Percentiles rank a stretch among this genome's conserved stretches.
Evolutionary conservation across 2,113 vertebrate genomes (phyloP).

Genomic region (Gobius niger): DNA sequence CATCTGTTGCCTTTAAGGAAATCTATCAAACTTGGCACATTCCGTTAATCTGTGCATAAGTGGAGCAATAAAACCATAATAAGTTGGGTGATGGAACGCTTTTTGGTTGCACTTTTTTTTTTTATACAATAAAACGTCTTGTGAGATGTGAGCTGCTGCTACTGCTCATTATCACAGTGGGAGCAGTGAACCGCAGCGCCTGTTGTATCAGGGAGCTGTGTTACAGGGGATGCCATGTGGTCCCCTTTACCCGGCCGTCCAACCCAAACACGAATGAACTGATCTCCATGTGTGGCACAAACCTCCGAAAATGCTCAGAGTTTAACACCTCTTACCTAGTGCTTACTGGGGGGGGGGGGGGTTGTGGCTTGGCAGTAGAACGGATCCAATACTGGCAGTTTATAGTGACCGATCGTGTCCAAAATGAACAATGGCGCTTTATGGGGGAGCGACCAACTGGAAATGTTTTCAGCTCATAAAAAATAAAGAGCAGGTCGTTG

Average conservation of each 20-base stretch:
- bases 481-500: conserved; percentile 20
- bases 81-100: neutral
- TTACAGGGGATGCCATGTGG: conserved; percentile 48
- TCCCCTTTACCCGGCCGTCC: conserved; percentile 50
- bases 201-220: conserved; percentile 36
- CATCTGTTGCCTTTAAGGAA: neutral
- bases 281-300: conserved; percentile 44
- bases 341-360: conserved; percentile 38
- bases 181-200: conserved; percentile 36
- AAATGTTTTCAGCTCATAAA: conserved; percentile 30
- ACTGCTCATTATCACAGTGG: conserved; percentile 32
- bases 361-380: conserved; percentile 23
- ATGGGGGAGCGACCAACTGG: conserved; percentile 19
- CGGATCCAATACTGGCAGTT: conserved; percentile 29
- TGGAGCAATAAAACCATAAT: conserved; percentile 7
- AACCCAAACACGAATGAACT: conserved; percentile 70
- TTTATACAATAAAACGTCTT: conserved; percentile 7
- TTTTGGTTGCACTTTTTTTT: conserved; percentile 9
- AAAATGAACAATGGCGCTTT: conserved; percentile 29
- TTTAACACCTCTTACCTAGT: conserved; percentile 62
- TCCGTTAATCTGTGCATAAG: neutral
- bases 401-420: conserved; percentile 20
- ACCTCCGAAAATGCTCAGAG: conserved; percentile 64
- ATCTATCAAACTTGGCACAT: neutral
- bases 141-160: conserved; percentile 8